Base-by-base conservation (phyloP, 2,113 vertebrate species). In the Coryphaenoides rupestris region DNA sequence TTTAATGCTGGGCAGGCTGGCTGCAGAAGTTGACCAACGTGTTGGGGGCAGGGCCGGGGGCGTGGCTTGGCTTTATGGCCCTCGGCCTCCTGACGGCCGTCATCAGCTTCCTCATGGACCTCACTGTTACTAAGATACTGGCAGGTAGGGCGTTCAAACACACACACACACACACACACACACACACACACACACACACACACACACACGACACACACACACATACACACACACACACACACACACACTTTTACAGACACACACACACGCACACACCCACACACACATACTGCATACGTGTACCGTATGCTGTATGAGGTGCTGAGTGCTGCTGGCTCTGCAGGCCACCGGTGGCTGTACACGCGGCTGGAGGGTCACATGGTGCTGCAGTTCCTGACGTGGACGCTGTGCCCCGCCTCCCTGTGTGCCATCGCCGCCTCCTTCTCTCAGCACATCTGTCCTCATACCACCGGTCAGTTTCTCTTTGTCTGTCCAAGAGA, bases 371-470 rank as follows among this genome's bases (percentile, higher is more conserved):
- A 94, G 1, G 93, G 92, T 24, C 76, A 93, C 40, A 57, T 26
- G 13, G 79, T 94, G 71, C 92, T 98, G 69, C 94, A 96, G 66
- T 99, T 93, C 68, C 87, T 97, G 40, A 94, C 93, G 49, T 98
- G 97, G 97, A 89, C 89, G 0, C 84, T 95, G 63, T 99, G 94
- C 83, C 95, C 96, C 0, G 69, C 81, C 65, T 93, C 90, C 1
- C 77, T 98, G 50, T 85, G 92, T 2, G 85, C 93, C 14, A 90
- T 98, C 55, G 92, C 94, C 58, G 90, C 93, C 0, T 91, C 92
- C 19, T 98, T 98, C 76, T 89, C 93, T 1, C 92, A 96, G 55
- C 94, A 93, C 86, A 91, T 98, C 87, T 95, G 95, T 0, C 94
- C 94, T 0, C 87, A 89, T 73, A 95, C 96, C 0, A 93, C 91